Percentiles rank a stretch among this genome's conserved stretches.
Evolutionary conservation across 2,113 vertebrate species (phyloP).

Genomic region (Tragelaphus imberbis): DNA sequence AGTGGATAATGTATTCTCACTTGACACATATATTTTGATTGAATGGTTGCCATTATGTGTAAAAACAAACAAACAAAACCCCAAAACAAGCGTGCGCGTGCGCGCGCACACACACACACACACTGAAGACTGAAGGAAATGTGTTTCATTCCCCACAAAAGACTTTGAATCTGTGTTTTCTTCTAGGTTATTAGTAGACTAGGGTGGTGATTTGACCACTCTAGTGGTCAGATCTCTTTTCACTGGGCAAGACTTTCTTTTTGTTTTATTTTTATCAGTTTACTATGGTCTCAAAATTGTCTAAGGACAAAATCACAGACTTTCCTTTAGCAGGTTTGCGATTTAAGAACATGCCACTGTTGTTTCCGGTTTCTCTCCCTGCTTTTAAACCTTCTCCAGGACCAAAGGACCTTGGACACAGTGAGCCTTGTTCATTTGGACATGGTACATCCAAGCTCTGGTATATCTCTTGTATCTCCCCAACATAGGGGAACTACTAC

Average conservation of each 20-base stretch:
- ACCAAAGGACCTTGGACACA: not conserved
- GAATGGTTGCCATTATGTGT: not conserved
- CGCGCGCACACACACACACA: not conserved
- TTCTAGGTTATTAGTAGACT: not conserved
- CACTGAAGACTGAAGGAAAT: not conserved
- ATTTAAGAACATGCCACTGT: not conserved
- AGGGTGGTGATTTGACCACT: not conserved
- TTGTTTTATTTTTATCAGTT: not conserved
- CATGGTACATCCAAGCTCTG: not conserved
- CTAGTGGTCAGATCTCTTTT: not conserved
- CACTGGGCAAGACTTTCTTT: not conserved
- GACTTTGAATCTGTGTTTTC: not conserved
- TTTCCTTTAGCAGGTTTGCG: not conserved
- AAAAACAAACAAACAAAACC: not conserved
- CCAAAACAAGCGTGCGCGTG: not conserved
- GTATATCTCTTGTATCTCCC: not conserved
- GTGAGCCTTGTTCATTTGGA: not conserved
- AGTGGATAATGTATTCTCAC: not conserved
- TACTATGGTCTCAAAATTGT: not conserved
- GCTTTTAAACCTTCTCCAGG: not conserved
- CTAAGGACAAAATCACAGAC: not conserved
- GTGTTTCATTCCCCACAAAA: not conserved
- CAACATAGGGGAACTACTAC: no score
- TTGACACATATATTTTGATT: not conserved
- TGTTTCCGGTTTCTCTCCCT: not conserved